These are phyloP conservation scores for Didymodactylos carnosus DNA, from an alignment of 2,888 invertebrate genomes.

Conservation along the genomic window DNA sequence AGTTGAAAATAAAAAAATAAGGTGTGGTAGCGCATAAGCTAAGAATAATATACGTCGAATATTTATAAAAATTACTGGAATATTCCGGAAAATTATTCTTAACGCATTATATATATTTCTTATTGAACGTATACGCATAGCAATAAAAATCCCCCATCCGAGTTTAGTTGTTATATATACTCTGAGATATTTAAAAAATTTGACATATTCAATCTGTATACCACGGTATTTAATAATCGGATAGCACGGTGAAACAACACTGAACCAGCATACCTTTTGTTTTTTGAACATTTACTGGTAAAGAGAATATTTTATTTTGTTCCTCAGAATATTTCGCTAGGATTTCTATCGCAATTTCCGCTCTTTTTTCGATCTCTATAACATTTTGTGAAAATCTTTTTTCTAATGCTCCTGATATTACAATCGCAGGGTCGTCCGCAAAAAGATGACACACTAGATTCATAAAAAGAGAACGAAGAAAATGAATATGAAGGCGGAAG, in stretches of 20 bases:
- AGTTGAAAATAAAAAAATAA: not conserved
- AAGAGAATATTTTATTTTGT: too few relatives aligned
- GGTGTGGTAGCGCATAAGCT: not conserved
- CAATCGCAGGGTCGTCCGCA: not conserved
- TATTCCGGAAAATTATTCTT: too few relatives aligned
- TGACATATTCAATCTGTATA: not conserved
- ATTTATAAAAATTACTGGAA: too few relatives aligned
- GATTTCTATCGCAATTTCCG: not conserved
- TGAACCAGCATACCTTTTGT: not conserved
- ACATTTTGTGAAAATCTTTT: not conserved
- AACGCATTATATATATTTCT: too few relatives aligned
- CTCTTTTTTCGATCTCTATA: not conserved
- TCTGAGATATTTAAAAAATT: not conserved
- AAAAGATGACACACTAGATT: not conserved
- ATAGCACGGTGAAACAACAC: not conserved
- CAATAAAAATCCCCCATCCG: not conserved
- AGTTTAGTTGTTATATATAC: not conserved
- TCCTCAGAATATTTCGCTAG: not conserved
- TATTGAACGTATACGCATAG: too few relatives aligned
- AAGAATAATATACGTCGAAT: too few relatives aligned
- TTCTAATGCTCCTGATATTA: not conserved
- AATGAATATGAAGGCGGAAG: not conserved
- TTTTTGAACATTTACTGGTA: not conserved
- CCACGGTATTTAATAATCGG: not conserved
- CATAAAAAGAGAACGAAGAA: not conserved